phyloP scores from a whole-genome alignment of 2,113 vertebrate genomes.

The Ceuthmochares aereus region DNA sequence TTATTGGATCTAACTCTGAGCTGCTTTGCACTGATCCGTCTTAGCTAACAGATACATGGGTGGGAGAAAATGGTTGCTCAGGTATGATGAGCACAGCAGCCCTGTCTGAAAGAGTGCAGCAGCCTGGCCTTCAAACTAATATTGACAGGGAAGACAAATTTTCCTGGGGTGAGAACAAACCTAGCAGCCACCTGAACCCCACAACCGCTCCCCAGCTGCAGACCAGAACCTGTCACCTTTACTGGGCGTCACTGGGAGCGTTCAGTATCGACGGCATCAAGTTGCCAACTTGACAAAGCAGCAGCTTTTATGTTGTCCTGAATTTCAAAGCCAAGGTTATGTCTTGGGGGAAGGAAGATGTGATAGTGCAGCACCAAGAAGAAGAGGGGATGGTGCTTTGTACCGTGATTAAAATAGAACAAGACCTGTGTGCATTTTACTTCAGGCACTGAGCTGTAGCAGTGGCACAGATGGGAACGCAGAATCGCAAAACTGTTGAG shows the following conservation, averaged over 20 bases:
- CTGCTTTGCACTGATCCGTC: not conserved
- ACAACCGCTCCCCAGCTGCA: not conserved
- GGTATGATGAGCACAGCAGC: not conserved
- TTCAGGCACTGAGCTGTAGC: not conserved
- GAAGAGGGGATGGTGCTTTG: not conserved
- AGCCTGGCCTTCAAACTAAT: not conserved
- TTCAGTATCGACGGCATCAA: not conserved
- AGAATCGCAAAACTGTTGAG: not conserved
- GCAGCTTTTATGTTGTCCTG: not conserved
- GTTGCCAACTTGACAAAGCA: not conserved
- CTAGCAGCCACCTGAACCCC: not conserved
- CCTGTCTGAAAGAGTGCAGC: not conserved
- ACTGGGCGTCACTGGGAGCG: fast-evolving
- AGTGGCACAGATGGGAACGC: too few species aligned
- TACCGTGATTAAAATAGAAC: not conserved
- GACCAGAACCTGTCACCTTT: not conserved
- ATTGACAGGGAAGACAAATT: not conserved
- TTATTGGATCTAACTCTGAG: slow-evolving; percentile 3
- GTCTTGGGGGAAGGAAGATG: fast-evolving
- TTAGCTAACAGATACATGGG: not conserved
- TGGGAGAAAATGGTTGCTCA: not conserved
- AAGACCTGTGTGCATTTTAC: not conserved
- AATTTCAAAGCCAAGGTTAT: not conserved
- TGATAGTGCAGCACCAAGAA: not conserved
- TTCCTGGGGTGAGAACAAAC: not conserved